These are phyloP conservation scores for Pocota personata DNA, from an alignment of 2,888 invertebrate species.

Conservation along the genomic window DNA sequence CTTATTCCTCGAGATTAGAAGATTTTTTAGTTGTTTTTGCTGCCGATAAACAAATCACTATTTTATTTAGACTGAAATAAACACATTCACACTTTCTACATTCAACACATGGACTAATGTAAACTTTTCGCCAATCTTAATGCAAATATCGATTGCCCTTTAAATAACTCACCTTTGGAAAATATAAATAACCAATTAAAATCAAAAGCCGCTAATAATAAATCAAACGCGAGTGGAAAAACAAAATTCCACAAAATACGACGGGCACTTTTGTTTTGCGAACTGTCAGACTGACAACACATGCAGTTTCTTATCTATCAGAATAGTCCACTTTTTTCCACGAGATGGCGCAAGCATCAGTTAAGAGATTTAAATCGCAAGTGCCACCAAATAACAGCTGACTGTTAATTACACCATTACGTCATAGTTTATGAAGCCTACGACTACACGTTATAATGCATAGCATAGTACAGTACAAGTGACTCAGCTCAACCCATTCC, in stretches of 20 bases:
- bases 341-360: constrained; percentile 17
- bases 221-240: constrained; percentile 17
- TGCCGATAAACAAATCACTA: background rate
- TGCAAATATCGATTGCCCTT: background rate
- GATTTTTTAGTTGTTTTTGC: background rate
- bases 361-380: background rate
- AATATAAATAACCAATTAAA: constrained; percentile 11
- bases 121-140: background rate
- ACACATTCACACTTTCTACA: background rate
- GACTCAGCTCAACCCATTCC: constrained; percentile 1
- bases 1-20: background rate
- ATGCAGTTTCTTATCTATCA: background rate
- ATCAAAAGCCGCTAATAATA: constrained; percentile 16
- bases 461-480: background rate
- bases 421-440: background rate
- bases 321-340: background rate
- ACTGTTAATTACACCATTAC: background rate
- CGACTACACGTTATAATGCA: background rate
- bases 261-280: background rate
- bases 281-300: constrained; percentile 19
- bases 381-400: constrained; percentile 8
- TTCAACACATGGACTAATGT: background rate
- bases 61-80: background rate
- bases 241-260: constrained; percentile 27
- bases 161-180: constrained; percentile 28